Conservation (phyloP, 1,140 invertebrate genomes). For the Anoplolepis gracilipes region DNA sequence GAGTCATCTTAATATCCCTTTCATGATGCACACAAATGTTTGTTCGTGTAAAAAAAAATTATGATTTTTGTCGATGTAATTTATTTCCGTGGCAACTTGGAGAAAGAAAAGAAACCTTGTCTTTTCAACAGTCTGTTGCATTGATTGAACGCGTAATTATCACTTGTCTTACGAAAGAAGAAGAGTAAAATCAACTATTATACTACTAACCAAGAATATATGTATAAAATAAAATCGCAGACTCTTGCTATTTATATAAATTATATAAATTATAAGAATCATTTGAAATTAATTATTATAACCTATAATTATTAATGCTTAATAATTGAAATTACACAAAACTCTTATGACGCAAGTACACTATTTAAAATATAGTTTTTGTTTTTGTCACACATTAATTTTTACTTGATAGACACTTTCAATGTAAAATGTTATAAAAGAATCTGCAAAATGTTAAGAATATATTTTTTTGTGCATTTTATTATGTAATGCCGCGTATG, state of each 20-base stretch:
- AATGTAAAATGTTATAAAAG: too few relatives aligned
- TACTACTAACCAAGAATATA: too few relatives aligned
- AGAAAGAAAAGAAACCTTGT: constrained; percentile 18
- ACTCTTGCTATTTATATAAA: background rate
- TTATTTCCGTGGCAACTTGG: constrained; percentile 71
- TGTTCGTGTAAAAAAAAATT: constrained; percentile 66
- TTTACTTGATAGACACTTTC: too few relatives aligned
- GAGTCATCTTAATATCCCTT: constrained; percentile 43
- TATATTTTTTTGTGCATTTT: background rate
- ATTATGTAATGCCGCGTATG: constrained; percentile 14
- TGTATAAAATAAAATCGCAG: background rate
- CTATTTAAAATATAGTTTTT: constrained; percentile 1
- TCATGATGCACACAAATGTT: constrained; percentile 22
- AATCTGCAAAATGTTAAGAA: background rate
- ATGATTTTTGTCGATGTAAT: constrained; percentile 71
- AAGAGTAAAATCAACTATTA: constrained; percentile 25
- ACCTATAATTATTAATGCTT: background rate
- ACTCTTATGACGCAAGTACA: background rate
- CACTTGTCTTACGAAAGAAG: background rate
- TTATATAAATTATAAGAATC: background rate
- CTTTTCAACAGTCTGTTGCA: background rate
- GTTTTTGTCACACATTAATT: constrained; percentile 1
- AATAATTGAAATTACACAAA: constrained; percentile 21
- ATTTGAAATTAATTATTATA: constrained; percentile 23
- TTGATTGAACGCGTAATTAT: constrained; percentile 1